A percentile compares a stretch with the other conserved stretches of the same genome.
phyloP scores from a whole-genome alignment of 2,888 invertebrate species.

The Coecobrya sp. region DNA sequence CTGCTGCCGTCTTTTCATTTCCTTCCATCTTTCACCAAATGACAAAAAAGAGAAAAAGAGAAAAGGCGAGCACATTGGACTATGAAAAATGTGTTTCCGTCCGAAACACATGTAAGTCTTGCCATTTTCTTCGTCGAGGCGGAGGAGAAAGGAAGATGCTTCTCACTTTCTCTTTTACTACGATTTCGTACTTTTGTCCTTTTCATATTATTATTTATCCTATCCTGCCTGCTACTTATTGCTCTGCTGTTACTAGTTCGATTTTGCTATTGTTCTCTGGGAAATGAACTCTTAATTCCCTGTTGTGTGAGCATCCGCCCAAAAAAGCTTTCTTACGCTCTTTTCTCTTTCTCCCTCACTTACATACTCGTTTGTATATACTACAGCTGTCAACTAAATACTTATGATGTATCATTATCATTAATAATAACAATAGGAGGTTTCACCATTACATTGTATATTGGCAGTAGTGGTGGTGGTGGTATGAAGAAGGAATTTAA shows the following conservation, averaged over 20 bases:
- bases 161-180: conserved; percentile 45
- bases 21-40: conserved; percentile 71
- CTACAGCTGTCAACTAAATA: conserved; percentile 73
- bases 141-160: conserved; percentile 60
- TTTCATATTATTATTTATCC: conserved; percentile 44
- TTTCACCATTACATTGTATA: conserved; percentile 50
- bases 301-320: conserved; percentile 77
- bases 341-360: neutral
- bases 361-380: conserved; percentile 31
- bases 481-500: conserved; percentile 62
- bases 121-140: conserved; percentile 44
- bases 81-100: conserved; percentile 76
- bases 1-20: conserved; percentile 42
- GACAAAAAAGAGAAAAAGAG: conserved; percentile 55
- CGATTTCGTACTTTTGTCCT: conserved; percentile 29
- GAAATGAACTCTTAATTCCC: conserved; percentile 80
- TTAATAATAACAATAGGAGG: conserved; percentile 78
- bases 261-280: conserved; percentile 71
- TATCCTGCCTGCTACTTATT: conserved; percentile 25
- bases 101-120: conserved; percentile 73
- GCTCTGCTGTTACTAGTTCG: conserved; percentile 49
- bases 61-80: conserved; percentile 66
- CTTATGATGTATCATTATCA: conserved; percentile 77
- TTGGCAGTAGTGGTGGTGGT: conserved; percentile 8
- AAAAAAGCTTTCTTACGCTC: neutral